These are phyloP conservation scores for Drosophila micromelanica DNA, from an alignment of 1,140 invertebrate genomes.

Conservation along the genomic window DNA sequence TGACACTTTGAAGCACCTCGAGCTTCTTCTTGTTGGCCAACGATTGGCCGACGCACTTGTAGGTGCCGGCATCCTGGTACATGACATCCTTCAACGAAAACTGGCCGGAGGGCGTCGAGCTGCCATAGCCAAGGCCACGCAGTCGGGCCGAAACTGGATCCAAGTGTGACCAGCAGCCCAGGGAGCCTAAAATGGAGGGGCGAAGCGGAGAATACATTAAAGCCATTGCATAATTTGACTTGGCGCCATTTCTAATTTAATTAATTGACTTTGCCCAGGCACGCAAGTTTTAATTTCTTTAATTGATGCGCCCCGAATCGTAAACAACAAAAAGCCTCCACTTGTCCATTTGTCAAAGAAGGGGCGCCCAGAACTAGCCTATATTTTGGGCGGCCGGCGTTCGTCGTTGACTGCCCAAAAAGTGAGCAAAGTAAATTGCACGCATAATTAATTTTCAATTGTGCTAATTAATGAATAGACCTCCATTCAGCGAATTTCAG, in stretches of 20 bases:
- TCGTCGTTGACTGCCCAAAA: conserved; percentile 42
- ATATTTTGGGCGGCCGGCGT: conserved; percentile 16
- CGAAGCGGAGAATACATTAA: conserved; percentile 41
- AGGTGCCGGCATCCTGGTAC: conserved; percentile 91
- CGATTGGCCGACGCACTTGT: conserved; percentile 89
- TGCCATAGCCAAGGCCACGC: conserved; percentile 86
- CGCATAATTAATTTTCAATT: conserved; percentile 83
- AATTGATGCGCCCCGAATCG: conserved; percentile 65
- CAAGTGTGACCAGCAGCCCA: conserved; percentile 86
- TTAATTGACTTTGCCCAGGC: conserved; percentile 70
- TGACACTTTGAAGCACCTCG: conserved; percentile 85
- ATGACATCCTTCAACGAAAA: conserved; percentile 88
- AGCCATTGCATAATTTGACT: conserved; percentile 50
- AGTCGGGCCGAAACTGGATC: conserved; percentile 86
- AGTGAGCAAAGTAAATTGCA: conserved; percentile 78
- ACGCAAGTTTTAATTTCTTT: conserved; percentile 82
- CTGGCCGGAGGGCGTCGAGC: conserved; percentile 87
- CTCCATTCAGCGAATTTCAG: conserved; percentile 9
- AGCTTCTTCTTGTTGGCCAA: conserved; percentile 85
- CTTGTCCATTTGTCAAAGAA: conserved; percentile 24
- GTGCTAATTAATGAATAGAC: conserved; percentile 72
- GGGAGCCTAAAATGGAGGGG: conserved; percentile 79
- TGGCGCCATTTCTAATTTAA: conserved; percentile 62
- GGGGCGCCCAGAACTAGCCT: conserved; percentile 4
- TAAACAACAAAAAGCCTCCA: conserved; percentile 33